These are phyloP conservation scores for Platycercus adscitus DNA, from an alignment of 2,113 vertebrate species.

Conservation along the genomic window DNA sequence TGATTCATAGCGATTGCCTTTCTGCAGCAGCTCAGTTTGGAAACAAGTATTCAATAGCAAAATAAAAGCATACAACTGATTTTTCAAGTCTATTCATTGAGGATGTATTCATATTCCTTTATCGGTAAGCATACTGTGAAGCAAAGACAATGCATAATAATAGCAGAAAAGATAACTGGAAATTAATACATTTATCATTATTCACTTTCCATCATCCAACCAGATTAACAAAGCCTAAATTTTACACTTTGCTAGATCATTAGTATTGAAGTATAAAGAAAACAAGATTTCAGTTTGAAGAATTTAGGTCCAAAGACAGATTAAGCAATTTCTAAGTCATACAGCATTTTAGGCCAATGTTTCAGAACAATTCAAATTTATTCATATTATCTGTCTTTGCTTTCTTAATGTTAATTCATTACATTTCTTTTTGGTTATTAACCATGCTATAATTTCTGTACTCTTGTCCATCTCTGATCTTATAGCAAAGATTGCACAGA, in stretches of 20 bases:
- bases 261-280: not conserved
- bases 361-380: not conserved
- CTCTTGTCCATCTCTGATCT: not conserved
- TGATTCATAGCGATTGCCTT: not conserved
- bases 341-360: not conserved
- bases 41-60: slow-evolving; percentile 23
- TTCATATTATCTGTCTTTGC: not conserved
- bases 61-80: not conserved
- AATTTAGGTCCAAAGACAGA: not conserved
- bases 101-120: not conserved
- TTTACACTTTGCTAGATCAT: not conserved
- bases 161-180: not conserved
- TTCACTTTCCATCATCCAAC: not conserved
- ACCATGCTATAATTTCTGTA: not conserved
- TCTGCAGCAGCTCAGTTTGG: slow-evolving; percentile 3
- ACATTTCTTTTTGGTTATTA: not conserved
- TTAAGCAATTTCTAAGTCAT: not conserved
- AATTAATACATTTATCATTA: not conserved
- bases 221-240: not conserved
- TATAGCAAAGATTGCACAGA: not conserved
- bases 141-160: not conserved
- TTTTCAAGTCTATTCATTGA: slow-evolving; percentile 2
- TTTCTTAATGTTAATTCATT: not conserved
- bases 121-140: not conserved
- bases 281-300: not conserved